These are phyloP conservation scores for Sclerurus mexicanus DNA, from an alignment of 2,113 vertebrate genomes.

Conservation along the genomic window DNA sequence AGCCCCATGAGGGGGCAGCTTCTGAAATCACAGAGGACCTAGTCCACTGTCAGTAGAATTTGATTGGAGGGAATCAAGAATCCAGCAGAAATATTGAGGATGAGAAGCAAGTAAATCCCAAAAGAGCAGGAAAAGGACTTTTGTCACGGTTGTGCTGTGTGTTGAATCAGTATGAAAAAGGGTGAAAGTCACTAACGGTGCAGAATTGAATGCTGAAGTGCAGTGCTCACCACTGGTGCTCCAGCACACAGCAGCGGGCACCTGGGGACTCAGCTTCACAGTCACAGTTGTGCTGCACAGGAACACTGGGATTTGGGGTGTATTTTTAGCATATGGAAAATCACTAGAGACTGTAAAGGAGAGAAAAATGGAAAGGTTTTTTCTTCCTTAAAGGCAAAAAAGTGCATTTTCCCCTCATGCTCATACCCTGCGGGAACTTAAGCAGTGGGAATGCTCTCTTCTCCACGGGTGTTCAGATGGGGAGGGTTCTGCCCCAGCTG, in stretches of 20 bases:
- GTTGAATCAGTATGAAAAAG: neutral
- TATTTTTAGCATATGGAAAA: neutral
- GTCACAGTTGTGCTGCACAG: neutral
- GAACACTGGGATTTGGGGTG: neutral
- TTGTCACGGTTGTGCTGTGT: neutral
- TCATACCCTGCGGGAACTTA: neutral
- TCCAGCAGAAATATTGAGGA: neutral
- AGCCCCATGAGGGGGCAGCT: fast-evolving
- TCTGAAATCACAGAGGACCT: neutral
- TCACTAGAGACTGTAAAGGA: neutral
- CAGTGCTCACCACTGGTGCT: neutral
- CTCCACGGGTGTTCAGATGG: neutral
- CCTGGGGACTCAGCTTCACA: neutral
- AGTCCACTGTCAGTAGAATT: fast-evolving
- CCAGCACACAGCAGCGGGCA: neutral
- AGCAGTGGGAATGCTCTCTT: neutral
- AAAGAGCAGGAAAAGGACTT: neutral
- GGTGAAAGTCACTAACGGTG: neutral
- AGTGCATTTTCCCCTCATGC: neutral
- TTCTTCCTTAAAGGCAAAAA: neutral
- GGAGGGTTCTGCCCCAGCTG: neutral
- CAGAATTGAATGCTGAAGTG: neutral
- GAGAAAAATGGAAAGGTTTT: neutral
- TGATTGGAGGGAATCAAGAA: neutral
- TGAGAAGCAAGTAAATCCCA: neutral